phyloP scores from a whole-genome alignment of 2,797 vertebrate species.

The Esox lucius region DNA sequence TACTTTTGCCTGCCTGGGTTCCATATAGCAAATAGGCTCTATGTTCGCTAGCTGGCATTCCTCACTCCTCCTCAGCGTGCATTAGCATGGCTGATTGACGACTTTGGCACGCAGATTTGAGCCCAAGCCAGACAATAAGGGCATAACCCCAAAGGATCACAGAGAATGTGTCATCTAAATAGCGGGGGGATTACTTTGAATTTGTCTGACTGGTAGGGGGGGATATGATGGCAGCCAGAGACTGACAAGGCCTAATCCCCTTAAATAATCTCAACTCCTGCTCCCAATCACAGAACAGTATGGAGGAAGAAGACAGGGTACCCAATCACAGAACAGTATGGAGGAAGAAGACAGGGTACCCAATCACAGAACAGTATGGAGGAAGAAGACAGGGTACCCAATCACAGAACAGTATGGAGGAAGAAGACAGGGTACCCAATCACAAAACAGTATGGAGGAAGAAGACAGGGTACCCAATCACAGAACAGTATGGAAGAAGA shows the following conservation, averaged over 20 bases:
- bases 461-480: too few species aligned
- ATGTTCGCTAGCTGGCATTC: slow-evolving; percentile 50
- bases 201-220: slow-evolving; percentile 62
- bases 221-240: slow-evolving; percentile 64
- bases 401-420: too few species aligned
- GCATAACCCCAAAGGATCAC: slow-evolving; percentile 63
- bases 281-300: slow-evolving; percentile 55
- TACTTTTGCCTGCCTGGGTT: slow-evolving; percentile 25
- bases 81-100: slow-evolving; percentile 66
- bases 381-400: too few species aligned
- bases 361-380: too few species aligned
- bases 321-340: slow-evolving; percentile 40
- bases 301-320: slow-evolving; percentile 46
- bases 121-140: slow-evolving; percentile 50
- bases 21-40: slow-evolving; percentile 44
- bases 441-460: too few species aligned
- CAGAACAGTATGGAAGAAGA: too few species aligned
- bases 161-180: slow-evolving; percentile 75
- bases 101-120: slow-evolving; percentile 63
- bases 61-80: slow-evolving; percentile 41
- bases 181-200: slow-evolving; percentile 69
- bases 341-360: slow-evolving; percentile 50
- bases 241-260: slow-evolving; percentile 69
- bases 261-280: slow-evolving; percentile 59
- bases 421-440: too few species aligned